These are phyloP conservation scores for Boulengeromyrus knoepffleri DNA, from an alignment of 2,113 vertebrate genomes.

Conservation along the genomic window DNA sequence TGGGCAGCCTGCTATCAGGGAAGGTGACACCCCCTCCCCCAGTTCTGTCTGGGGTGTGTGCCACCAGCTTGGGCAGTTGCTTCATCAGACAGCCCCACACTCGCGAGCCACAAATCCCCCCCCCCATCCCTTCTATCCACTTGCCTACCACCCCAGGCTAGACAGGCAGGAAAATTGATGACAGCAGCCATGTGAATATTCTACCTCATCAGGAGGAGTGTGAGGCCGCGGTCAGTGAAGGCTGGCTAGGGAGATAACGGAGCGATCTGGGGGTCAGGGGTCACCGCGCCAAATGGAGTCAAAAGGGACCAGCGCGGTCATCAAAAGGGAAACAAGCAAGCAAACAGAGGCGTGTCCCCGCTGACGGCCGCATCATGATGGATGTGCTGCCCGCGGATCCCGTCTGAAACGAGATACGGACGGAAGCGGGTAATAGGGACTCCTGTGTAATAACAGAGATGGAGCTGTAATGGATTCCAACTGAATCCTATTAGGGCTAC, in stretches of 20 bases:
- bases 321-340: conserved; percentile 47
- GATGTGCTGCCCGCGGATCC: conserved; percentile 46
- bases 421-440: conserved; percentile 12
- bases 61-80: neutral
- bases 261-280: conserved; percentile 24
- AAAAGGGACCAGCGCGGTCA: conserved; percentile 28
- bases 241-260: conserved; percentile 2
- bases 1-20: neutral
- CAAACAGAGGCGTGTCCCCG: conserved; percentile 35
- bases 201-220: neutral
- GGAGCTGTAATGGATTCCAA: conserved; percentile 61
- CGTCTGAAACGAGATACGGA: conserved; percentile 34
- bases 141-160: neutral
- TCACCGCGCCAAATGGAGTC: conserved; percentile 21
- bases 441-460: conserved; percentile 58
- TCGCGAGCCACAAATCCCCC: neutral
- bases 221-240: neutral
- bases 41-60: neutral
- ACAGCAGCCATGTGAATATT: neutral
- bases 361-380: conserved; percentile 59
- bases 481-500: conserved; percentile 59
- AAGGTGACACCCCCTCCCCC: neutral
- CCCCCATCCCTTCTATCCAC: neutral
- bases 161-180: conserved; percentile 19
- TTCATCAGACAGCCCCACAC: neutral